phyloP scores from a whole-genome alignment of 2,888 invertebrate genomes.

The Ornithoptera priamus region DNA sequence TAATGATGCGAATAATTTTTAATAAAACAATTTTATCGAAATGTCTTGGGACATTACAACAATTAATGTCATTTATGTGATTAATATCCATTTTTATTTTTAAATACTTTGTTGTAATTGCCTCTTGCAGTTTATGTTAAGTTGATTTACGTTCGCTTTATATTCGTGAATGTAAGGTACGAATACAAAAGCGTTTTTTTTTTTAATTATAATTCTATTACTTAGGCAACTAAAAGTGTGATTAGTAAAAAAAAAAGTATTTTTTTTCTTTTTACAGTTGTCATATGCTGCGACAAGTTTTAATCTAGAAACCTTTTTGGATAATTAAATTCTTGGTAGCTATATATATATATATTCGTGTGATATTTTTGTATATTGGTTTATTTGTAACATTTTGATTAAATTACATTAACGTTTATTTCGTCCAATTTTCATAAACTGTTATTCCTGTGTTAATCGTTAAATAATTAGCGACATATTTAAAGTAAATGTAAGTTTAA shows the following conservation, averaged over 20 bases:
- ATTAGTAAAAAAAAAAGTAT: no score
- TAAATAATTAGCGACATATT: constrained; percentile 2
- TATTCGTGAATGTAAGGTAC: neutral
- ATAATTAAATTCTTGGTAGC: neutral
- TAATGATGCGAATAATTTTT: neutral
- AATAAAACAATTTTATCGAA: neutral
- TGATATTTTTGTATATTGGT: constrained; percentile 1
- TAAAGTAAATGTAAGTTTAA: constrained; percentile 7
- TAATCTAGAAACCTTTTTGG: neutral
- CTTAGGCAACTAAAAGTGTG: no score
- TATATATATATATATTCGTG: neutral
- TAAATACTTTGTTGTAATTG: neutral
- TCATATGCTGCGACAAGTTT: neutral
- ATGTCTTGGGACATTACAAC: neutral
- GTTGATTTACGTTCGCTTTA: neutral
- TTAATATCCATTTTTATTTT: neutral
- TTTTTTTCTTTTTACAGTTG: no score
- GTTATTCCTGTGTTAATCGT: constrained; percentile 8
- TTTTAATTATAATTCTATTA: neutral
- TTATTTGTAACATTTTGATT: neutral
- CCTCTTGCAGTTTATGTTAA: neutral
- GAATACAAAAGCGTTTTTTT: neutral
- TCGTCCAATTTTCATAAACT: constrained; percentile 5
- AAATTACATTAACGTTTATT: constrained; percentile 2
- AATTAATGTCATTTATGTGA: neutral